Base-by-base conservation (phyloP, 1,140 invertebrate species). In the Aphis gossypii region DNA sequence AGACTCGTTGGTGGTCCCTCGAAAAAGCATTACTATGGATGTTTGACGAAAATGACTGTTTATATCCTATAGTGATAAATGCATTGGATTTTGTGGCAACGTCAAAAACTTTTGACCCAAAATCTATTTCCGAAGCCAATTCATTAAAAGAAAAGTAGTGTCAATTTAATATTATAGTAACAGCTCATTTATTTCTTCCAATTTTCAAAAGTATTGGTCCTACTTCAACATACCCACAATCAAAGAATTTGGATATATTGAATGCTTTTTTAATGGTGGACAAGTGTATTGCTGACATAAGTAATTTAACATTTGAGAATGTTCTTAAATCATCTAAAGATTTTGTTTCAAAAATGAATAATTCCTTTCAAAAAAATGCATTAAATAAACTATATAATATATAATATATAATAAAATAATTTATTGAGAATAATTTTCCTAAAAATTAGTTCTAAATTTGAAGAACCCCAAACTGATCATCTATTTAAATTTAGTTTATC, bases 191-290 rank as follows among this genome's bases (percentile, higher is more conserved):
- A 41, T 83, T 83, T 41, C 18, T 83, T 41, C 38, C 21, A 83
- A 83, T 83, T 83, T 83, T 83, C 21, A 41, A 83, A 83, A 83
- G 82, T 83, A 23, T 83, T 83, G 82, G 82, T 21, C 38, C 82
- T 41, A 83, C 82, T 23, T 83, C 82, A 83, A 83, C 35, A 41
- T 83, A 83, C 21, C 38, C 44, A 83, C 82, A 83, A 83, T 41
- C 35, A 83, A 41, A 83, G 38, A 83, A 83, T 30, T 83, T 83
- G 35, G 82, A 41, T 83, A 83, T 83, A n/a, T 83, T 83, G 38
- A 83, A 23, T 83, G 82, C 82, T 83, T 83, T 83, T 83, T 21
- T 83, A 83, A 83, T 83, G 82, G 82, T 41, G 18, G 82, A 83
- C 4, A 83, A 83, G 82, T 83, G 82, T 23, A 41, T 83, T 41